Evolutionary conservation across 2,888 invertebrate species (phyloP).

Genomic region (Crepidodera aurea): DNA sequence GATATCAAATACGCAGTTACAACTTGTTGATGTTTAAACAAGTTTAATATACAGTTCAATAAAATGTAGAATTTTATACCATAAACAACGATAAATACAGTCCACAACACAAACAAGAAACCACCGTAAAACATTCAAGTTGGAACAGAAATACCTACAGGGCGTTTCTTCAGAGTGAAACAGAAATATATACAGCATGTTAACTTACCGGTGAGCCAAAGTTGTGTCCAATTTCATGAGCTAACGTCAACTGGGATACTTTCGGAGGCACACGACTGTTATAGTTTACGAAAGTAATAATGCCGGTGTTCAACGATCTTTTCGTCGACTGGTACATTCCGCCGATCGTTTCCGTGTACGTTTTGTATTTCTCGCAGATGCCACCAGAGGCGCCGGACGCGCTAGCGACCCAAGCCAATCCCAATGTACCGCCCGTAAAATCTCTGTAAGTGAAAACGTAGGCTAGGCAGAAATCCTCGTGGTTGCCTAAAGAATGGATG

Average conservation of each 20-base stretch:
- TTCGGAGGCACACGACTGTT: conserved; percentile 96
- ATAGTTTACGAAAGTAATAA: conserved; percentile 99
- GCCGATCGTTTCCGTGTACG: conserved; percentile 94
- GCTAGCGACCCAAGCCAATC: conserved; percentile 98
- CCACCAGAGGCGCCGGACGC: conserved; percentile 98
- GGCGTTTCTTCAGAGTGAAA: too few relatives aligned
- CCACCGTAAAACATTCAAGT: too few relatives aligned
- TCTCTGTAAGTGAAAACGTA: conserved; percentile 98
- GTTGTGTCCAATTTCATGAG: conserved; percentile 99
- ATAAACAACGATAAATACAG: too few relatives aligned
- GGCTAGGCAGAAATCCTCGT: conserved; percentile 98
- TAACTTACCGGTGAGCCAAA: conserved; percentile 96
- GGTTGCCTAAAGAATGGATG: conserved; percentile 95
- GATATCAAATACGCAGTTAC: too few relatives aligned
- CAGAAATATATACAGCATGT: too few relatives aligned
- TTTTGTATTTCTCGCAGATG: conserved; percentile 97
- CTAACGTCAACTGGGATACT: conserved; percentile 96
- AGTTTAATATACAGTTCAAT: too few relatives aligned
- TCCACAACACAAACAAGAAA: too few relatives aligned
- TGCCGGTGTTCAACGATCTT: conserved; percentile 96
- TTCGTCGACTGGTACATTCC: conserved; percentile 94
- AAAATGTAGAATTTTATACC: too few relatives aligned
- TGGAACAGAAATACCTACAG: too few relatives aligned
- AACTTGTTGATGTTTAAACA: too few relatives aligned
- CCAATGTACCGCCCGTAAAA: conserved; percentile 97